Evolutionary conservation across 2,797 vertebrate genomes (phyloP), one percentile per base, ranked within the genome.

Genomic region (Ceryle rudis): DNA sequence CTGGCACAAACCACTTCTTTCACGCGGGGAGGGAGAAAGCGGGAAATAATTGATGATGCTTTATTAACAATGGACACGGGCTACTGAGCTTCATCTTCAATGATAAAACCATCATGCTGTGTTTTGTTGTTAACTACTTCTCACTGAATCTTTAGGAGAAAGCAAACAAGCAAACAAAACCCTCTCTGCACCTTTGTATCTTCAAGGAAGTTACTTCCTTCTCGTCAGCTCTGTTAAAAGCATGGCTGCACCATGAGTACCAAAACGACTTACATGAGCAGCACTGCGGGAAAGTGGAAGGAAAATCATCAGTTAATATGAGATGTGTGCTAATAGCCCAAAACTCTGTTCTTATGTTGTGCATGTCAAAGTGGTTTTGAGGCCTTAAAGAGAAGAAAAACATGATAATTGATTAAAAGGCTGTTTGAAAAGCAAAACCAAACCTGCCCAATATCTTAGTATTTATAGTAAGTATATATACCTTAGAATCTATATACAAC

Each of bases 21-120:
- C 37, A 6, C 11, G 11, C 0, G 0, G 75, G 62, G 81, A 84
- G 49, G 79, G 69, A 77, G 28, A 91, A 94, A 96, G 81, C 65
- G 96, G 92, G 81, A 97, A 97, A 78, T 80, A 90, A 65, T 64
- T 52, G 14, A 69, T 35, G 19, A 23, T 60, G 10, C 3, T 77
- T 62, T 52, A 67, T 58, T 64, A 58, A 35, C 0, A 5, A 62
- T 14, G 3, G 2, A 28, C 13, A 5, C 1, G 2, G n/a, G 31
- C 37, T 86, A 46, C 58, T 2, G 2, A 69, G 14, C 57, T 81
- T 81, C 58, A 82, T 13, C 35, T 33, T 20, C 1, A 5, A 22
- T 0, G 15, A 55, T 18, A 73, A 88, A 86, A 31, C 18, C 8
- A 18, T 28, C 7, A 0, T 7, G 5, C 6, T n/a, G 4, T 49